Percentiles rank a stretch among this genome's conserved stretches.
Evolutionary conservation across 2,888 invertebrate genomes (phyloP).

Genomic region (Pristionchus mayeri): DNA sequence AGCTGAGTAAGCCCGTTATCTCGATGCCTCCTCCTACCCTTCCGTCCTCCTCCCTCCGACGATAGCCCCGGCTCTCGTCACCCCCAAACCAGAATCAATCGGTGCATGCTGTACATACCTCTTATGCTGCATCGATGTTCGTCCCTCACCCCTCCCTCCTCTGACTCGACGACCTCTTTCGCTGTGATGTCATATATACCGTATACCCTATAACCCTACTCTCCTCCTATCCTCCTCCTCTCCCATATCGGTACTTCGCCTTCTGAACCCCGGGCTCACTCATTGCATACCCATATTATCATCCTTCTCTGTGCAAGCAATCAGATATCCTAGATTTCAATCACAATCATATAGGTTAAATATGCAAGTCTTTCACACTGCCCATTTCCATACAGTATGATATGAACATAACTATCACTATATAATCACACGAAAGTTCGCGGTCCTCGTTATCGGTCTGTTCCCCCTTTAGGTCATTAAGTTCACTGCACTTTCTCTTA

Average conservation of each 20-base stretch:
- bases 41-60: not conserved
- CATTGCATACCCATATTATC: not conserved
- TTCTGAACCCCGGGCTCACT: slow-evolving; percentile 10
- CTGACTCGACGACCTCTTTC: slow-evolving; percentile 26
- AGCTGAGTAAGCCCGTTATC: too few species aligned
- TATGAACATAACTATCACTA: not conserved
- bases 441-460: slow-evolving; percentile 25
- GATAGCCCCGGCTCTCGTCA: not conserved
- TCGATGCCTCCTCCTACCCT: not conserved
- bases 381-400: slow-evolving; percentile 37
- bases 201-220: not conserved
- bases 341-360: slow-evolving; percentile 30
- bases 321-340: not conserved
- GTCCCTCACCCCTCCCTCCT: not conserved
- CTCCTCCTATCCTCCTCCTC: not conserved
- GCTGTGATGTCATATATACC: slow-evolving; percentile 3
- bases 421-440: not conserved
- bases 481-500: not conserved
- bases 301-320: slow-evolving; percentile 38
- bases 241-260: slow-evolving; percentile 23
- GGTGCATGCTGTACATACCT: slow-evolving; percentile 30
- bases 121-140: not conserved
- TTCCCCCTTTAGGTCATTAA: slow-evolving; percentile 23
- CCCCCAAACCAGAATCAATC: slow-evolving; percentile 5
- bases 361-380: slow-evolving; percentile 38